Conservation (phyloP, 2,113 vertebrate genomes). For the Sakesphorus luctuosus region DNA sequence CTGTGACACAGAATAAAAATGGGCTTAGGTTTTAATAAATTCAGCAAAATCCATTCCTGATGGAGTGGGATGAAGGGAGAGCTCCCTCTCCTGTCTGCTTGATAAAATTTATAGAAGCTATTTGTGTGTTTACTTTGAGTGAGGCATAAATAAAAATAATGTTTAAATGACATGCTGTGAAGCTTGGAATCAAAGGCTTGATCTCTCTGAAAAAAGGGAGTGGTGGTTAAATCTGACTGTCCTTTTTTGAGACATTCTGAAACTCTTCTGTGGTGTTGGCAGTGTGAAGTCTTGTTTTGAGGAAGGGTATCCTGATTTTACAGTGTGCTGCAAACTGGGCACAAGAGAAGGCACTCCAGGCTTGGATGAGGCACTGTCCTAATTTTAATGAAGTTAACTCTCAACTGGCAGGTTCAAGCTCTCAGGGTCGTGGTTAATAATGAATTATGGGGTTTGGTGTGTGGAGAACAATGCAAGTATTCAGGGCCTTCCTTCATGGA, state of each 20-base stretch:
- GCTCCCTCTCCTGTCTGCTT: slow-evolving; percentile 80
- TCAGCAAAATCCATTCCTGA: slow-evolving; percentile 5
- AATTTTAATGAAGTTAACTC: not conserved
- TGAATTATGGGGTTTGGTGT: not conserved
- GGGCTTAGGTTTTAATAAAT: not conserved
- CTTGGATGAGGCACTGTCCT: not conserved
- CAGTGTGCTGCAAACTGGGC: not conserved
- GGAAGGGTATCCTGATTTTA: not conserved
- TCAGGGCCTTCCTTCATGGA: not conserved
- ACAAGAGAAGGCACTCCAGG: not conserved
- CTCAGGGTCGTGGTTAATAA: fast-evolving
- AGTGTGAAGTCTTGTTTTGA: not conserved
- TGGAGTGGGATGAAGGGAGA: slow-evolving; percentile 61
- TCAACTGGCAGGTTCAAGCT: not conserved
- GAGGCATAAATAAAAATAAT: not conserved
- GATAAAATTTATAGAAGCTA: slow-evolving; percentile 32
- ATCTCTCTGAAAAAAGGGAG: not conserved
- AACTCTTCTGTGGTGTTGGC: not conserved
- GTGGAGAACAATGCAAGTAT: not conserved
- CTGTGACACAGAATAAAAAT: not conserved
- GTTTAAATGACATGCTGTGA: not conserved
- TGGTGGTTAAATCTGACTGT: fast-evolving
- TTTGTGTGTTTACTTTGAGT: slow-evolving; percentile 9
- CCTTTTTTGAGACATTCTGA: not conserved
- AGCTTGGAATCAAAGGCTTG: not conserved